phyloP scores from a whole-genome alignment of 2,797 vertebrate species.

The Miichthys miiuy region DNA sequence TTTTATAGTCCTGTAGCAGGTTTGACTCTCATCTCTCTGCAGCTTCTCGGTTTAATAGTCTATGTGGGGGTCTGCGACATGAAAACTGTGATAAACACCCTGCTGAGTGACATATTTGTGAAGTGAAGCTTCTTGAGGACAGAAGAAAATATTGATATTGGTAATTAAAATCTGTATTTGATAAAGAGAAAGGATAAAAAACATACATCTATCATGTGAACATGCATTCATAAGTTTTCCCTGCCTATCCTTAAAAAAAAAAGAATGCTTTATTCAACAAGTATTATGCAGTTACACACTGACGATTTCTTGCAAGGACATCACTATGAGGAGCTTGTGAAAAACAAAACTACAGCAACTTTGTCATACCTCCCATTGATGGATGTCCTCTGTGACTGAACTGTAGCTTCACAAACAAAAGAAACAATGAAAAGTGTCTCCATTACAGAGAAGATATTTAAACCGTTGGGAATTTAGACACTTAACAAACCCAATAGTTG shows the following conservation, averaged over 20 bases:
- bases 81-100: conserved; percentile 40
- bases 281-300: background rate
- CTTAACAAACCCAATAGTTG: background rate
- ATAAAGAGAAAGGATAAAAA: background rate
- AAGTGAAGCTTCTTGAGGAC: conserved; percentile 4
- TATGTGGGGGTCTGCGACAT: conserved; percentile 5
- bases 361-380: background rate
- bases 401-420: background rate
- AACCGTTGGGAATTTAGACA: background rate
- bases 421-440: background rate
- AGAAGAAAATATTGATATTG: background rate
- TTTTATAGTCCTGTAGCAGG: background rate
- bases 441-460: background rate
- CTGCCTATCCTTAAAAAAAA: background rate
- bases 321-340: background rate
- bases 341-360: background rate
- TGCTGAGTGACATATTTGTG: conserved; percentile 13
- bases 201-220: background rate
- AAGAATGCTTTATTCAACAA: background rate
- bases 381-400: background rate
- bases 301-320: conserved; percentile 14
- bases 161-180: background rate
- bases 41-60: background rate
- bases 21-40: conserved; percentile 1
- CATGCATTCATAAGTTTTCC: background rate